Base-by-base conservation (phyloP, 2,797 vertebrate genomes). In the Hypotaenidia philippensis region DNA sequence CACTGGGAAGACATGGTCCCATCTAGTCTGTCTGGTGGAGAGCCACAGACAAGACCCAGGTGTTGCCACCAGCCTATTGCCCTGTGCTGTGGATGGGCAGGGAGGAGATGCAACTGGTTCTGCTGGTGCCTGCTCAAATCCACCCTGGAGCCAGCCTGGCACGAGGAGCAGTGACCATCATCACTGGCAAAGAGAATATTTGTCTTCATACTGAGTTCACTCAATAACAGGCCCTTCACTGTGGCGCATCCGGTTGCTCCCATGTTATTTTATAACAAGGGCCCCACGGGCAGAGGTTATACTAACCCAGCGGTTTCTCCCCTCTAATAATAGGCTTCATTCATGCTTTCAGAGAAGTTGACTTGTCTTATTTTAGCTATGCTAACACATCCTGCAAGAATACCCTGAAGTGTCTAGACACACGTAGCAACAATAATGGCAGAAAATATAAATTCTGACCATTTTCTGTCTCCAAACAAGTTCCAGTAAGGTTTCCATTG, bases 311-410 rank as follows among this genome's bases (percentile, higher is more conserved):
- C 14, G 61, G 45, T 91, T 83, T 70, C 1, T 6, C 31, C 22
- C 6, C 69, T 77, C 77, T 82, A 93, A 90, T 83, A 95, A 78
- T 41, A 88, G 59, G 55, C 86, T 95, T 87, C 80, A 86, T 89
- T 94, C 82, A 91, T 64, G 45, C 53, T 87, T 83, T 41, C 77
- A 86, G 65, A 80, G 49, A 83, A 75, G 53, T 40, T 94, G 79
- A 94, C 49, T 26, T 80, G 63, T 68, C 2, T 2, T 90, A 91
- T 78, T 95, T 94, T 21, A 83, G 79, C 82, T 68, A 53, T 16
- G 60, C 53, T 89, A 86, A 87, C 38, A 50, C 32, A 45, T 71
- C 34, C 44, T 89, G 79, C 23, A 87, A 71, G 68, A 77, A 38
- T 50, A 31, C 19, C 63, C 40, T 80, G 60, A 91, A 70, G 70